Percentiles rank a stretch among this genome's conserved stretches.
Evolutionary conservation across 1,140 invertebrate genomes (phyloP).

Genomic region (Aplysia californica): DNA sequence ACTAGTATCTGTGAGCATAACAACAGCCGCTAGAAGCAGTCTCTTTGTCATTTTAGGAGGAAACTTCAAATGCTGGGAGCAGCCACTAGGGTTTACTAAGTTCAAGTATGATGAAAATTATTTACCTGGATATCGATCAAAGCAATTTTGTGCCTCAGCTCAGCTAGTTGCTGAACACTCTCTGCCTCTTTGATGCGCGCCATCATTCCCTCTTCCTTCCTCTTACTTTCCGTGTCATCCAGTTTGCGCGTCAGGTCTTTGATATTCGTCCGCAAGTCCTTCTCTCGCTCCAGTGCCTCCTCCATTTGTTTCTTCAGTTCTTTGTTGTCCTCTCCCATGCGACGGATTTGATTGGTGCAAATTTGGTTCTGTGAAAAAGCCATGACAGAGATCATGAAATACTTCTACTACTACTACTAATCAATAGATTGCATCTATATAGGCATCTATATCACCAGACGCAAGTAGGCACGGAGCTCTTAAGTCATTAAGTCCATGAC

Average conservation of each 20-base stretch:
- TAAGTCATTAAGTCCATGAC: no score
- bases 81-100: no score
- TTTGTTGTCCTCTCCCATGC: slow-evolving; percentile 95
- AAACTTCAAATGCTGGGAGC: no score
- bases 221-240: slow-evolving; percentile 87
- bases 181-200: slow-evolving; percentile 94
- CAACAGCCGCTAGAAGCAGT: no score
- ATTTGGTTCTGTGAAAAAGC: slow-evolving; percentile 83
- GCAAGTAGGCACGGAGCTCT: no score
- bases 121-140: slow-evolving; percentile 78
- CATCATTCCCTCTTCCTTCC: slow-evolving; percentile 95
- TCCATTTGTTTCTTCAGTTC: slow-evolving; percentile 83
- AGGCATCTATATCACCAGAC: no score
- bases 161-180: slow-evolving; percentile 92
- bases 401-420: no score
- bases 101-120: no score
- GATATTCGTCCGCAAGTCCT: slow-evolving; percentile 80
- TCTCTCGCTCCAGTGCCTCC: slow-evolving; percentile 76
- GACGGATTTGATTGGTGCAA: slow-evolving; percentile 89
- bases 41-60: no score
- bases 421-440: no score
- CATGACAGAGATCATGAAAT: no score
- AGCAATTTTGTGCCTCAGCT: slow-evolving; percentile 94
- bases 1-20: no score
- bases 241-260: slow-evolving; percentile 90